These are phyloP conservation scores for Pristionchus mayeri DNA, from an alignment of 2,888 invertebrate genomes.

Conservation along the genomic window DNA sequence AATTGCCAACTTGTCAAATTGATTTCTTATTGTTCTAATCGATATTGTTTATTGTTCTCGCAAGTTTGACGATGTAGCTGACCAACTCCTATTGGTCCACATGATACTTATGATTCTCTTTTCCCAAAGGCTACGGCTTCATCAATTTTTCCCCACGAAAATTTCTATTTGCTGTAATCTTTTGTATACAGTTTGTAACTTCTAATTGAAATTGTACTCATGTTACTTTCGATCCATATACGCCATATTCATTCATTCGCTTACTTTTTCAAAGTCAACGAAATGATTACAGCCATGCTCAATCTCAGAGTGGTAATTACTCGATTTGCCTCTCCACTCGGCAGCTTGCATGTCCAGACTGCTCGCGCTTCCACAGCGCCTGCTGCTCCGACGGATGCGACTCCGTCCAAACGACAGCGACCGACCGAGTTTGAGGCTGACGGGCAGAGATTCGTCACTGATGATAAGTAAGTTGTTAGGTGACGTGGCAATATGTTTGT, in stretches of 20 bases:
- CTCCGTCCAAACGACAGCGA: neutral
- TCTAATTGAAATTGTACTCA: too few species aligned
- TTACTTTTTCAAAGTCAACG: too few species aligned
- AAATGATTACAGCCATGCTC: slow-evolving; percentile 33
- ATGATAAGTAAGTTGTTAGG: slow-evolving; percentile 39
- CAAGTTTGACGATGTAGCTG: neutral
- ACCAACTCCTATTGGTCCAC: neutral
- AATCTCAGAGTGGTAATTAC: slow-evolving; percentile 24
- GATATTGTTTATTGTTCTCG: neutral
- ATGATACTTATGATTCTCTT: too few species aligned
- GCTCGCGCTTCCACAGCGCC: slow-evolving; percentile 23
- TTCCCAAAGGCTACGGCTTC: too few species aligned
- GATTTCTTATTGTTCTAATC: neutral
- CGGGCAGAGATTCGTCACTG: slow-evolving; percentile 35
- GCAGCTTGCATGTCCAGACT: neutral
- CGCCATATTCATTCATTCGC: too few species aligned
- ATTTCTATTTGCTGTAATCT: too few species aligned
- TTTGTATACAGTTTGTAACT: too few species aligned
- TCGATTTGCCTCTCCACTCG: slow-evolving; percentile 36
- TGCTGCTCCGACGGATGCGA: neutral
- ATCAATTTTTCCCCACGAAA: too few species aligned
- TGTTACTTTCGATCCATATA: too few species aligned
- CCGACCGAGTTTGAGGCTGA: slow-evolving; percentile 22
- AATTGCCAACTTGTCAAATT: slow-evolving; percentile 31
- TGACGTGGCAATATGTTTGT: slow-evolving; percentile 27